Evolutionary conservation across 1,140 invertebrate genomes (phyloP), one percentile per base, ranked within the genome.

Genomic region (Aphis gossypii): DNA sequence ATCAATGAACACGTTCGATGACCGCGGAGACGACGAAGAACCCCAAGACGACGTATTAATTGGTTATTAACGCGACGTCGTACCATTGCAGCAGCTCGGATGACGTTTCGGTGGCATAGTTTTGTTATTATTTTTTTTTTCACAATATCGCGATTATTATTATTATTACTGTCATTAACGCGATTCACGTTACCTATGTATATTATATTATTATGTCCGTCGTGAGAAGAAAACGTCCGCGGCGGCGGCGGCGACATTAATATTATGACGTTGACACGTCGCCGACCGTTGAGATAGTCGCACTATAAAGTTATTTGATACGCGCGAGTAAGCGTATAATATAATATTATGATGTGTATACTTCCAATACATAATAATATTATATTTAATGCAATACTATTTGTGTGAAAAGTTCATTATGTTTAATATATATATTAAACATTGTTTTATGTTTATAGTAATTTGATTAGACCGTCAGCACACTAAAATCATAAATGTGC

Each of bases 191-290:
- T 76, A n/a, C 60, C 21, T 41, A 9, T 23, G 82, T 83, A 41
- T 41, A 83, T 21, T 83, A 23, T 8, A 83, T 83, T 21, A 83
- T 23, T 84, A 84, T 84, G 21, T 20, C 44, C 3, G n/a, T 25
- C 83, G 83, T 44, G 83, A 84, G 83, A 84, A 84, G 60, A 76
- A 76, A 76, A 76, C 60, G 60, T 76, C 82, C 8, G 35, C 38
- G 82, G 23, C 38, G 35, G 23, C 38, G 35, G 38, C 38, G 21
- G 23, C 38, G 83, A 44, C 83, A 41, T 84, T 41, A 25, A 25
- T 25, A 84, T 18, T 76, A 76, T n/a, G 14, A 41, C 41, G 83
- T 84, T 35, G 38, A 83, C 76, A 82, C 76, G 35, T 21, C 18
- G 18, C 82, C 8, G 8, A 21, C 60, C 30, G 30, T 68, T 30